These are phyloP conservation scores for Chamaea fasciata DNA, from an alignment of 2,113 vertebrate genomes.

Conservation along the genomic window DNA sequence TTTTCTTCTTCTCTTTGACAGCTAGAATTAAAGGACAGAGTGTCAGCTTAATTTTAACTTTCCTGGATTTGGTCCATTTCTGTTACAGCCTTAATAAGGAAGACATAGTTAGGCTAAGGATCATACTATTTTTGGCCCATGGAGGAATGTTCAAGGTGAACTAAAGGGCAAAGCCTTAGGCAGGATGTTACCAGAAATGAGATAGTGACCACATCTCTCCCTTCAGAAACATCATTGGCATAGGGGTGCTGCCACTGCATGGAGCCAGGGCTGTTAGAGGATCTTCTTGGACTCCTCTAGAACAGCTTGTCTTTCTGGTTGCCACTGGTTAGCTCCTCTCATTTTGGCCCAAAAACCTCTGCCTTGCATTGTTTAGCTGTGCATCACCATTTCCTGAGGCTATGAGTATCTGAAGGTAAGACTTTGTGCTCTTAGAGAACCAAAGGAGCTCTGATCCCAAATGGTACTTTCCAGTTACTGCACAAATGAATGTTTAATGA, in stretches of 20 bases:
- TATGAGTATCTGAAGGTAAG: not conserved
- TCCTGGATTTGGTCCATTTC: not conserved
- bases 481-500: not conserved
- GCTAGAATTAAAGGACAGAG: constrained; percentile 10
- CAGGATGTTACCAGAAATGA: not conserved
- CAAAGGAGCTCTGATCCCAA: not conserved
- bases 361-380: not conserved
- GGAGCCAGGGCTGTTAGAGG: not conserved
- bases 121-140: constrained; percentile 24
- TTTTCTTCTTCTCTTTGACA: not conserved
- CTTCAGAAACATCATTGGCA: not conserved
- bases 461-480: not conserved
- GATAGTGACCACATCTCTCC: not conserved
- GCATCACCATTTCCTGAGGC: not conserved
- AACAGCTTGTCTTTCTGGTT: not conserved
- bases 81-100: not conserved
- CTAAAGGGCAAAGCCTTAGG: not conserved
- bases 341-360: not conserved
- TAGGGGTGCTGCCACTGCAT: not conserved
- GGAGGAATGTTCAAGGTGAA: not conserved
- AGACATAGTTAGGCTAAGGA: not conserved
- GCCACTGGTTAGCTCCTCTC: not conserved
- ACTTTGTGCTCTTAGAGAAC: not conserved
- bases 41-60: constrained; percentile 2
- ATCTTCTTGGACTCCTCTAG: not conserved